Evolutionary conservation across 2,888 invertebrate genomes (phyloP), one percentile per base, ranked within the genome.

Genomic region (Sarcophaga variegata): DNA sequence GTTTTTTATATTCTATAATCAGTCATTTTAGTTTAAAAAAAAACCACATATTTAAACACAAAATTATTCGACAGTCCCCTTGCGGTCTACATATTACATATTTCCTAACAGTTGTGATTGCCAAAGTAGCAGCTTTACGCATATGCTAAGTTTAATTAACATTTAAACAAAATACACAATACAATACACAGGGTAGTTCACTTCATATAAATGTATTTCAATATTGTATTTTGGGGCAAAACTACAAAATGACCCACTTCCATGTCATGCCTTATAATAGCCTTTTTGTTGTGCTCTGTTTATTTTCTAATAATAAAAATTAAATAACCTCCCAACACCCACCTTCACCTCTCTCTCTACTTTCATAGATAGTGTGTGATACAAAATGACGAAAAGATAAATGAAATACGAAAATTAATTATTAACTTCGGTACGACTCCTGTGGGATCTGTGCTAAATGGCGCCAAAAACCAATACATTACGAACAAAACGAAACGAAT

Each of bases 371-470:
- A 6, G 37, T 37, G 37, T 37, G 37, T 37, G 8, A 37, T 37
- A 37, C 63, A 10, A 71, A 81, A 70, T 10, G 12, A 49, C 67
- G 75, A 47, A 59, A 74, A 47, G n/a, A 49, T 12, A 74, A n/a
- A 37, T 37, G n/a, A 45, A 10, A 22, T 3, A 76, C 49, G 54
- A 45, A 83, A 81, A 87, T 81, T 74, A 66, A 69, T 81, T 78
- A 78, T 86, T 83, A 70, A 74, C 10, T 64, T 77, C 49, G 17
- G 8, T 70, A 25, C 22, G 66, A 75, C 20, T 54, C 83, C 78
- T 70, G 22, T 6, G 86, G 83, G 86, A 78, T 47, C 49, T 62
- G 22, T 75, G 77, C 12, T 37, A 75, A 81, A 81, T 87, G 86
- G 86, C 86, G 83, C 78, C 86, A 87, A 83, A 83, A 37, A 10